phyloP scores from a whole-genome alignment of 2,113 vertebrate species.

The Oncorhynchus clarkii region DNA sequence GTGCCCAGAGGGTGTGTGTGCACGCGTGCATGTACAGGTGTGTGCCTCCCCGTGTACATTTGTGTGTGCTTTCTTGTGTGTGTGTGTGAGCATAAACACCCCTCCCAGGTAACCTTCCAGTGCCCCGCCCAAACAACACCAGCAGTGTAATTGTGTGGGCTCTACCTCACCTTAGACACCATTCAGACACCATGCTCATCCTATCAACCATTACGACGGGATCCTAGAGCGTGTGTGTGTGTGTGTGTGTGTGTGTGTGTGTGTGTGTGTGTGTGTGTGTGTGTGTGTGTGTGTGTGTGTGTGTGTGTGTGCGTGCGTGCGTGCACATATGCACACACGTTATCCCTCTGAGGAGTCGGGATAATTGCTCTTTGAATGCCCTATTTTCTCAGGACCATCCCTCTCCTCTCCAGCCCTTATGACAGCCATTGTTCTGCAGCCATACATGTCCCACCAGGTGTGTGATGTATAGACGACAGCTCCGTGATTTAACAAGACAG shows the following conservation, averaged over 20 bases:
- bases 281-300: conserved; percentile 6
- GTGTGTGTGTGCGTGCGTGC: background rate
- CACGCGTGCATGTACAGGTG: conserved; percentile 6
- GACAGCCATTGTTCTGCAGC: conserved; percentile 62
- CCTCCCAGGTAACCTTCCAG: too few species aligned
- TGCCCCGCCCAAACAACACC: too few species aligned
- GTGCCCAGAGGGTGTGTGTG: conserved; percentile 10
- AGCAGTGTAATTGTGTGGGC: too few species aligned
- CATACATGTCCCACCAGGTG: conserved; percentile 65
- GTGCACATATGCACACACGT: conserved; percentile 3
- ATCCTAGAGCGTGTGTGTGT: conserved; percentile 6
- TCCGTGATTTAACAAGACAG: conserved; percentile 55
- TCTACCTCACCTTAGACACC: too few species aligned
- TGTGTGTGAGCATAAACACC: background rate
- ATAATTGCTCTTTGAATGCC: conserved; percentile 5
- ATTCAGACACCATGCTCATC: too few species aligned
- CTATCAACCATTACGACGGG: too few species aligned
- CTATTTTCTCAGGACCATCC: conserved; percentile 8
- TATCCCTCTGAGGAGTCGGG: background rate
- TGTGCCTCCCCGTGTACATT: conserved; percentile 2
- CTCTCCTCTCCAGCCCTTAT: conserved; percentile 27
- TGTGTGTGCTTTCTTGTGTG: background rate
- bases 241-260: background rate
- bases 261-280: conserved; percentile 3
- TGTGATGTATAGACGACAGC: conserved; percentile 48